Conservation (phyloP, 2,797 vertebrate genomes). For the Balearica regulorum region DNA sequence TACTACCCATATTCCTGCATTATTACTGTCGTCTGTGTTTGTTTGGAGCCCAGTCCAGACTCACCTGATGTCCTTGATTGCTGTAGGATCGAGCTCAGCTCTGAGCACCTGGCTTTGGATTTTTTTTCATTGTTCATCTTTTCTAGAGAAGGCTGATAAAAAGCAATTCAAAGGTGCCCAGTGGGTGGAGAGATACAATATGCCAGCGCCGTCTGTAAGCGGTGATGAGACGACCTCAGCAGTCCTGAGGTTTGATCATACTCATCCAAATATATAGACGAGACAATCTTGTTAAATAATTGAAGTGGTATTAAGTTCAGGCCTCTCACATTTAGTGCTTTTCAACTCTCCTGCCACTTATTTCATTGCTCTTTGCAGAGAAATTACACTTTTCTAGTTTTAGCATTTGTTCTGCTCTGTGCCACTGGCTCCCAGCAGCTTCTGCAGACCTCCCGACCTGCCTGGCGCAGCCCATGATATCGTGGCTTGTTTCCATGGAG, state of each 20-base stretch:
- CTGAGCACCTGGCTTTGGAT: background rate
- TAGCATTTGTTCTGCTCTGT: background rate
- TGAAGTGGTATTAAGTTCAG: constrained; percentile 12
- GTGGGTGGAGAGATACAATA: background rate
- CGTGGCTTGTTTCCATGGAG: constrained; percentile 26
- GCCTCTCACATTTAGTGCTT: constrained; percentile 8
- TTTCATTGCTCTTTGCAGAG: background rate
- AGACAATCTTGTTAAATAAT: constrained; percentile 16
- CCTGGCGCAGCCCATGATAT: background rate
- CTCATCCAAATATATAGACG: background rate
- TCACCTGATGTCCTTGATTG: background rate
- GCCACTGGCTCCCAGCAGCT: background rate
- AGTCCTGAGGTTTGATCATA: background rate
- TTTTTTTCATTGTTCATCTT: background rate
- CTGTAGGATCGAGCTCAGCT: background rate
- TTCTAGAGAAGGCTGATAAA: background rate
- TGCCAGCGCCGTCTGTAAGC: background rate
- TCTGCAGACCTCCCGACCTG: background rate
- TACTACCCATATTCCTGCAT: rapidly evolving
- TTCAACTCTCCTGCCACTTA: constrained; percentile 9
- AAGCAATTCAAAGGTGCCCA: background rate
- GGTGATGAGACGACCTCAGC: background rate
- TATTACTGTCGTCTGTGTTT: background rate
- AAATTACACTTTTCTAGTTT: background rate
- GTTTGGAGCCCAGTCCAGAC: background rate